Evolutionary conservation across 1,140 invertebrate genomes (phyloP).

Genomic region (Drosophila tristis): DNA sequence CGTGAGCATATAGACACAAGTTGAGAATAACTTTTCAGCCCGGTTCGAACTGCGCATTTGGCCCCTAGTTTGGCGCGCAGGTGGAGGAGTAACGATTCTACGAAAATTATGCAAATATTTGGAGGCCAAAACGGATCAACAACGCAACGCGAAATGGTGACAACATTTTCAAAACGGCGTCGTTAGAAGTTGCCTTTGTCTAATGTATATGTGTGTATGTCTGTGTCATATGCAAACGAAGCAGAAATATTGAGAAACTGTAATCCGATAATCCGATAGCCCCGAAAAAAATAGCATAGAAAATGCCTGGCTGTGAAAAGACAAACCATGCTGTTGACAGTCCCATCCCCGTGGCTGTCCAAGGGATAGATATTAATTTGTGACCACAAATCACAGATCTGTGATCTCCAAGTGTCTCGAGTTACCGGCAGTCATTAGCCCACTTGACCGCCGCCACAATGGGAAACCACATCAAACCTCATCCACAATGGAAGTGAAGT

Average conservation of each 20-base stretch:
- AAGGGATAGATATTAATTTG: slow-evolving; percentile 48
- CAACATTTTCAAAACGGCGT: slow-evolving; percentile 58
- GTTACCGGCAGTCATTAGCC: slow-evolving; percentile 51
- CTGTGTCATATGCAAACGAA: slow-evolving; percentile 76
- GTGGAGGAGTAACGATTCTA: slow-evolving; percentile 52
- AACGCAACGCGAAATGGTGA: slow-evolving; percentile 54
- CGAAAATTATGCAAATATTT: slow-evolving; percentile 75
- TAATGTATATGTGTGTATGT: slow-evolving; percentile 46
- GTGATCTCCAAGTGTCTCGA: slow-evolving; percentile 26
- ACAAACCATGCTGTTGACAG: slow-evolving; percentile 53
- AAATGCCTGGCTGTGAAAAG: slow-evolving; percentile 20
- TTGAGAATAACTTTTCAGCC: slow-evolving; percentile 30
- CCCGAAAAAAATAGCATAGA: slow-evolving; percentile 45
- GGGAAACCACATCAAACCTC: slow-evolving; percentile 27
- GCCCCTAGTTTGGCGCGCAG: slow-evolving; percentile 21
- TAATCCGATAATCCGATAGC: slow-evolving; percentile 72
- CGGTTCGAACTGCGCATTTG: slow-evolving; percentile 59
- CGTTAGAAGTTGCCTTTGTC: slow-evolving; percentile 50
- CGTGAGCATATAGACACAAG: slow-evolving; percentile 59
- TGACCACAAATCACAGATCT: slow-evolving; percentile 29
- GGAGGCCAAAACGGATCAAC: slow-evolving; percentile 36
- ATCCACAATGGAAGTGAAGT: slow-evolving; percentile 46
- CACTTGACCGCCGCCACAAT: slow-evolving; percentile 63
- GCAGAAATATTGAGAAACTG: slow-evolving; percentile 35
- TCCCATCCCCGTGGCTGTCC: not conserved